Evolutionary conservation across 2,113 vertebrate species (phyloP), one percentile per base, ranked within the genome.

Genomic region (Melospiza melodia): DNA sequence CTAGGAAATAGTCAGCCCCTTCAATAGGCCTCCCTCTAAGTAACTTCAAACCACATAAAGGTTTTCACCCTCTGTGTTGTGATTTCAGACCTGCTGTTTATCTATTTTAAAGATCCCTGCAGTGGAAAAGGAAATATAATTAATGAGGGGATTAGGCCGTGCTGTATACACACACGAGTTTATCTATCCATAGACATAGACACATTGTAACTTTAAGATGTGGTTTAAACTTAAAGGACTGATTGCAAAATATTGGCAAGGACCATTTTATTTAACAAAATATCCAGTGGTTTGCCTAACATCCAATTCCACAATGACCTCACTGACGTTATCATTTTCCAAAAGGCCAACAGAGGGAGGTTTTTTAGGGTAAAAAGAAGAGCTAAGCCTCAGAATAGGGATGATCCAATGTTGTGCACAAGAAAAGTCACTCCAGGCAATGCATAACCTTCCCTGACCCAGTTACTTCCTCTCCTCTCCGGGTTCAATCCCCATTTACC

Each of bases 11-110:
- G 95, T n/a, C 14, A 84, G 28, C 20, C 84, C 44, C 82, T 93
- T 88, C n/a, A 66, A 49, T 73, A 61, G 51, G 73, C 89, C 94
- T 95, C 48, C 85, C 87, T 58, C 21, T 30, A 93, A 96, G 94
- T 97, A 96, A 92, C 87, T 97, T 97, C 98, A 98, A 98, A 98
- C 97, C 95, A 97, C 90, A 97, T 97, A 89, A 97, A 95, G 85
- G 90, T 98, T 98, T 87, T 93, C 17, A 78, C 89, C 68, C 69
- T 89, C 88, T 22, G 33, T 33, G 95, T 94, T 90, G 63, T 62
- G 69, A 94, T 93, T 95, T 96, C 96, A 93, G 84, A 91, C 81
- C 51, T 79, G 58, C 41, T 84, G 83, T 95, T 94, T 96, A 79
- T 93, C 94, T 92, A 33, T 88, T 97, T 94, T 94, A 94, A 95